Conservation (phyloP, 2,113 vertebrate genomes). For the Tachysurus fulvidraco region DNA sequence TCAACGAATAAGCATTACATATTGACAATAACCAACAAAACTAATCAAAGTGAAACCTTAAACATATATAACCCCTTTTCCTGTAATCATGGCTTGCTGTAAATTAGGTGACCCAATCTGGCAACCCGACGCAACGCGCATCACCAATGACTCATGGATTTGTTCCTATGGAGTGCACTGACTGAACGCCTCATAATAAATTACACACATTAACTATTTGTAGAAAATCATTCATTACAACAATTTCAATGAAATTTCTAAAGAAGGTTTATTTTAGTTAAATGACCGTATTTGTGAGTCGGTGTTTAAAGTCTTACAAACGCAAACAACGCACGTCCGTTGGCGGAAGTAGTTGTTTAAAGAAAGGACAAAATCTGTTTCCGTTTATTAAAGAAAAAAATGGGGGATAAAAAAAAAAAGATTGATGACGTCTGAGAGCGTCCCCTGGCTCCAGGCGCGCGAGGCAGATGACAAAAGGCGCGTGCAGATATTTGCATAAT, state of each 20-base stretch:
- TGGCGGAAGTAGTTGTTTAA: not conserved
- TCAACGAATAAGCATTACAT: too few species aligned
- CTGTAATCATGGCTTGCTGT: not conserved
- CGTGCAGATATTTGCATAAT: constrained; percentile 43
- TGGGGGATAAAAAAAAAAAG: not conserved
- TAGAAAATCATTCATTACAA: not conserved
- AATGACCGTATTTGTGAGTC: not conserved
- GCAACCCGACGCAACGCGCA: constrained; percentile 38
- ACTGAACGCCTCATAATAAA: not conserved
- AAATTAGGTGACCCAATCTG: not conserved
- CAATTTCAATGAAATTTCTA: not conserved
- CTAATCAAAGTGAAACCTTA: not conserved
- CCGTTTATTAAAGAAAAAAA: not conserved
- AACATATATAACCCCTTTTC: too few species aligned
- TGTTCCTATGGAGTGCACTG: constrained; percentile 43
- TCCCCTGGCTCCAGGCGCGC: constrained; percentile 1
- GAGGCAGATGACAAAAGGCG: constrained; percentile 57
- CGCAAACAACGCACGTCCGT: not conserved
- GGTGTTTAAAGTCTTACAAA: not conserved
- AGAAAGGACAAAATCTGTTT: not conserved
- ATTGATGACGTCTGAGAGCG: constrained; percentile 24
- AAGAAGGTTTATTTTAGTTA: not conserved
- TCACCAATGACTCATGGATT: constrained; percentile 59
- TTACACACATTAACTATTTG: not conserved
- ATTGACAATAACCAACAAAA: not conserved